These are phyloP conservation scores for Aporrectodea caliginosa DNA, from an alignment of 1,140 invertebrate genomes.

Conservation along the genomic window DNA sequence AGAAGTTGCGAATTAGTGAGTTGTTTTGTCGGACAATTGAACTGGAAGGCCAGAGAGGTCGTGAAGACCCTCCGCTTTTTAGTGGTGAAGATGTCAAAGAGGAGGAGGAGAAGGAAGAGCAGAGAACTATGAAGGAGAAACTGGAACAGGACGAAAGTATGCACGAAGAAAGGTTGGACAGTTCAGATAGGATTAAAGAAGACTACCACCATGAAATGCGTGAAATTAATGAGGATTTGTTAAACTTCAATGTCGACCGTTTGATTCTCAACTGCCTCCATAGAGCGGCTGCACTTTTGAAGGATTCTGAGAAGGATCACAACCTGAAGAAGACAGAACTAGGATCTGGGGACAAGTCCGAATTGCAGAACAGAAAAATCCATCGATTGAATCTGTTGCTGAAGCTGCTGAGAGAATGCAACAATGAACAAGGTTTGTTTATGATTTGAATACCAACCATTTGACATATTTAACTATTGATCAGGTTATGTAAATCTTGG, in stretches of 20 bases:
- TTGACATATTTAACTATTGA: too few relatives aligned
- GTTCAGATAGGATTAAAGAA: too few relatives aligned
- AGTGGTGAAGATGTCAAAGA: too few relatives aligned
- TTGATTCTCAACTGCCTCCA: background rate
- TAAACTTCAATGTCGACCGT: background rate
- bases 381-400: background rate
- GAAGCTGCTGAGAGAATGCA: background rate
- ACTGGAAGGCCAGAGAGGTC: too few relatives aligned
- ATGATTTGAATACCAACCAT: too few relatives aligned
- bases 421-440: too few relatives aligned
- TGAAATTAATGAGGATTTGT: background rate
- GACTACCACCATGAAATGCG: background rate
- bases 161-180: background rate
- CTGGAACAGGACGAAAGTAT: background rate
- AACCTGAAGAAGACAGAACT: too few relatives aligned
- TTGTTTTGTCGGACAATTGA: too few relatives aligned
- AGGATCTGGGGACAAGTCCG: too few relatives aligned
- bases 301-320: background rate
- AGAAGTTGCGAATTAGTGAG: conserved; percentile 32
- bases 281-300: background rate
- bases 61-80: too few relatives aligned
- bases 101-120: too few relatives aligned
- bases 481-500: too few relatives aligned
- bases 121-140: background rate
- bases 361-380: background rate